phyloP scores from a whole-genome alignment of 53 echinoderm and acorn worm species.

The Holothuria scabra region DNA sequence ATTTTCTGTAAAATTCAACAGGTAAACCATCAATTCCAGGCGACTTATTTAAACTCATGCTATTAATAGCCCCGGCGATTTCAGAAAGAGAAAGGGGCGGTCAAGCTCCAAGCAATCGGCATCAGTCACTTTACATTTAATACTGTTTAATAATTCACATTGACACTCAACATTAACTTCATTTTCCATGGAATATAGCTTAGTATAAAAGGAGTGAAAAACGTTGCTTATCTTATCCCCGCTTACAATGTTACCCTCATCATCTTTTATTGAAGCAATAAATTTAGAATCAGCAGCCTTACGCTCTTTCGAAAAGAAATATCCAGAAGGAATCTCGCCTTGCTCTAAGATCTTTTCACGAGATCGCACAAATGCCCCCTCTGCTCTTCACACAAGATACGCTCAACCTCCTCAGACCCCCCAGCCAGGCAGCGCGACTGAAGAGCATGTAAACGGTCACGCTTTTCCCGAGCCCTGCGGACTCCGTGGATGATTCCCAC shows the following conservation, averaged over 20 bases:
- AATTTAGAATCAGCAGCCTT: background rate
- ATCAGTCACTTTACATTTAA: too few relatives aligned
- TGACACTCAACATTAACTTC: background rate
- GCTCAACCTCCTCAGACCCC: background rate
- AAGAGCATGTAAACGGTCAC: background rate
- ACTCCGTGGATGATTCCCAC: background rate
- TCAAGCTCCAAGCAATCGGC: too few relatives aligned
- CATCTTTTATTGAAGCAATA: too few relatives aligned
- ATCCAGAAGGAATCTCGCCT: background rate
- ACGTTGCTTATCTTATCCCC: background rate
- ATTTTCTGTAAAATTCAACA: too few relatives aligned
- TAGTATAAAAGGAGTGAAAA: background rate
- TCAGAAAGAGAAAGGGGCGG: background rate
- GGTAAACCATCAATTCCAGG: too few relatives aligned
- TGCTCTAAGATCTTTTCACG: background rate
- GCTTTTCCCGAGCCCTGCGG: too few relatives aligned
- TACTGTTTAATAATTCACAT: background rate
- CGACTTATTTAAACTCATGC: conserved; percentile 36
- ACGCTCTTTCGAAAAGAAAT: background rate
- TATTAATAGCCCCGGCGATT: background rate
- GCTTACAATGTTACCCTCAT: background rate
- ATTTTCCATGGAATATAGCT: background rate
- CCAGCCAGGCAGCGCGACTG: background rate
- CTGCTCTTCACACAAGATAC: background rate
- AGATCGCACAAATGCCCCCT: background rate